phyloP scores from a whole-genome alignment of 2,113 vertebrate species.

The Ploceus nigricollis region DNA sequence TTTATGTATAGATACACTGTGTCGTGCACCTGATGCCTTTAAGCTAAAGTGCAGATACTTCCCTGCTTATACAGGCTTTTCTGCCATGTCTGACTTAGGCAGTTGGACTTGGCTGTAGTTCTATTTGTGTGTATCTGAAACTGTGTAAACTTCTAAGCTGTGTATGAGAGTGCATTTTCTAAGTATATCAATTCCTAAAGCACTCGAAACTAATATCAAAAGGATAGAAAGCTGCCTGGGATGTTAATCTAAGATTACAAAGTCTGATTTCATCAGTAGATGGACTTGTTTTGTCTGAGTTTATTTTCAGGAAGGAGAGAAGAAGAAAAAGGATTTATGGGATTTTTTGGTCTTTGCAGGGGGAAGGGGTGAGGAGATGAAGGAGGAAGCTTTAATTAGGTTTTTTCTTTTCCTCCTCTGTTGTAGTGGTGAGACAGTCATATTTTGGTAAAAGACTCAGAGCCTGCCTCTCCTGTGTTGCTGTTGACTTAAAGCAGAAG shows the following conservation, averaged over 20 bases:
- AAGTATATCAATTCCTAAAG: not conserved
- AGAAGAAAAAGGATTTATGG: not conserved
- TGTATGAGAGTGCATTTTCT: not conserved
- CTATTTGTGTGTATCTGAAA: not conserved
- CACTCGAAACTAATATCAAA: not conserved
- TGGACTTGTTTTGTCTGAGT: not conserved
- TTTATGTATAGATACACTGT: not conserved
- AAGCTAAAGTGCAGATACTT: not conserved
- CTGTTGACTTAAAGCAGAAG: not conserved
- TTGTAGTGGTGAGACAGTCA: not conserved
- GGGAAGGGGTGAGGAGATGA: not conserved
- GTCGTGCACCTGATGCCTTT: not conserved
- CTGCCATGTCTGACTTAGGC: rapidly evolving
- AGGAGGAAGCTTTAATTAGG: not conserved
- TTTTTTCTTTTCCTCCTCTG: not conserved
- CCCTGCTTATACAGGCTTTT: not conserved
- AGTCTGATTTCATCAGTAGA: not conserved
- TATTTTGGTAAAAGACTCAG: not conserved
- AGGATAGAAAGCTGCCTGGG: not conserved
- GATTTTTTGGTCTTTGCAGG: rapidly evolving
- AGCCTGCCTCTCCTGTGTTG: not conserved
- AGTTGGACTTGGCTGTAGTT: not conserved
- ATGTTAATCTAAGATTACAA: rapidly evolving
- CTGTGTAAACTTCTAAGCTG: not conserved
- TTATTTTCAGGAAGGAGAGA: not conserved